Evolutionary conservation across 2,888 invertebrate species (phyloP).

Genomic region (Elysia crispata): DNA sequence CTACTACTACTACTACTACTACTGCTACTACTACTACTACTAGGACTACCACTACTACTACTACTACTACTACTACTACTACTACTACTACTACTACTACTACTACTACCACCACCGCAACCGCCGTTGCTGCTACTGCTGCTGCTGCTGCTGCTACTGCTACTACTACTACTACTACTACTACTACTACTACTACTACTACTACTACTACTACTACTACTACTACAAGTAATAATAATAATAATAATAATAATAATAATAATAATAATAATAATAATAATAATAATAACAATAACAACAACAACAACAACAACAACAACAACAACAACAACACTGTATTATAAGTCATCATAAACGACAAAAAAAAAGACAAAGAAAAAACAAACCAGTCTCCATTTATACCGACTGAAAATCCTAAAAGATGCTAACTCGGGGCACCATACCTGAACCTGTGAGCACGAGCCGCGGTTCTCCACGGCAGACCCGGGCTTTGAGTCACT

Average conservation of each 20-base stretch:
- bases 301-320: background rate
- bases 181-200: slow-evolving; percentile 3
- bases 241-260: slow-evolving; percentile 7
- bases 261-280: background rate
- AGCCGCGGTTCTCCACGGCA: slow-evolving; percentile 77
- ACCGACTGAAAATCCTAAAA: background rate
- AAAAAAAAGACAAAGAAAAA: background rate
- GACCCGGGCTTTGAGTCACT: slow-evolving; percentile 65
- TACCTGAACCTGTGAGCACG: slow-evolving; percentile 74
- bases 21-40: too few relatives aligned
- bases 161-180: slow-evolving; percentile 12
- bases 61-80: too few relatives aligned
- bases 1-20: slow-evolving; percentile 26
- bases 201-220: slow-evolving; percentile 3
- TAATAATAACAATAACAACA: background rate
- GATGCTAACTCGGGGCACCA: too few relatives aligned
- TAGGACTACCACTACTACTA: too few relatives aligned
- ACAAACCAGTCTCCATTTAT: too few relatives aligned
- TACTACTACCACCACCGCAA: too few relatives aligned
- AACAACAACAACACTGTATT: background rate
- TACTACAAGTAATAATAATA: too few relatives aligned
- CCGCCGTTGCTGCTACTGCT: background rate
- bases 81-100: too few relatives aligned
- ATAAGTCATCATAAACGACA: background rate
- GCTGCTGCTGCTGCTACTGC: background rate